A percentile compares a stretch with the other conserved stretches of the same genome.
These are phyloP conservation scores for Gadopsis marmoratus DNA, from an alignment of 2,797 vertebrate genomes.

Conservation along the genomic window DNA sequence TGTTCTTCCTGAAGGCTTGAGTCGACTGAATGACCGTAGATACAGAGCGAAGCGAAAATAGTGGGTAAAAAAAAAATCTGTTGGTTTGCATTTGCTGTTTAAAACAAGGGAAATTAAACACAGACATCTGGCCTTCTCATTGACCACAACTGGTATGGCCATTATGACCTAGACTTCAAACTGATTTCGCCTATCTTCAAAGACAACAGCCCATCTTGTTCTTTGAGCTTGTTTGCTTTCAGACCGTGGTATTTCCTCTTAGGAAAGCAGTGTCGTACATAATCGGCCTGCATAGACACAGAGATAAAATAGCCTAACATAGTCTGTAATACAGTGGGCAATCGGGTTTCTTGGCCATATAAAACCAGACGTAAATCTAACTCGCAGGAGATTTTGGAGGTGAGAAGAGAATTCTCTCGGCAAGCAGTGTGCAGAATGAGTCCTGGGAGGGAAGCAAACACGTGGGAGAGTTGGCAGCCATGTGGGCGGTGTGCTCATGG, in stretches of 20 bases:
- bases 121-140: conserved; percentile 21
- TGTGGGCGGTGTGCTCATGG: conserved; percentile 67
- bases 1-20: conserved; percentile 17
- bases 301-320: conserved; percentile 25
- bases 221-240: conserved; percentile 74
- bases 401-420: conserved; percentile 54
- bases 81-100: conserved; percentile 24
- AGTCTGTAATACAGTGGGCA: conserved; percentile 44
- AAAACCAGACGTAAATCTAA: conserved; percentile 36
- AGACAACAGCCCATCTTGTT: conserved; percentile 50
- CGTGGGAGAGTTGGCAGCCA: conserved; percentile 73
- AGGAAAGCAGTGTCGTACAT: conserved; percentile 50
- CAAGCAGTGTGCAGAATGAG: conserved; percentile 65
- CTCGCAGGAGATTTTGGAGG: conserved; percentile 47
- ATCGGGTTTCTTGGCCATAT: conserved; percentile 2
- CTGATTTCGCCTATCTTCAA: conserved; percentile 51
- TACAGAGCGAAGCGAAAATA: background rate
- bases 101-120: conserved; percentile 22
- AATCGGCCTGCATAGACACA: conserved; percentile 46
- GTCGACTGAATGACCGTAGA: background rate
- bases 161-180: conserved; percentile 70
- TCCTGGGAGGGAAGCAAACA: conserved; percentile 71
- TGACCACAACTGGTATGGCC: conserved; percentile 30
- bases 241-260: conserved; percentile 76
- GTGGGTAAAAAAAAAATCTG: background rate